phyloP scores from a whole-genome alignment of 53 echinoderm and acorn worm genomes.

The Astropecten irregularis region DNA sequence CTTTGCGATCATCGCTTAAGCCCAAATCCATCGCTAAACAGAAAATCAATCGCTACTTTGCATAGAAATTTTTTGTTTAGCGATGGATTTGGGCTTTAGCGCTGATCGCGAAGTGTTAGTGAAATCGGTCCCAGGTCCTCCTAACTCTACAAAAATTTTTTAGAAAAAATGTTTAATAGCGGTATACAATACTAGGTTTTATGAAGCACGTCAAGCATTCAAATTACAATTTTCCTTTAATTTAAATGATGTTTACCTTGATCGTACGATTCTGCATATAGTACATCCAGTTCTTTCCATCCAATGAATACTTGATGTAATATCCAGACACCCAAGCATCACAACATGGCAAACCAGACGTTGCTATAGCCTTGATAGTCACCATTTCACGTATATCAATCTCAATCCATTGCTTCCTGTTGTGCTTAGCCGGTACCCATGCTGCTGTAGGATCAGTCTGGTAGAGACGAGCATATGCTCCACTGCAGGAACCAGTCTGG shows the following conservation, averaged over 20 bases:
- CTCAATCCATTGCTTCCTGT: slow-evolving; percentile 33
- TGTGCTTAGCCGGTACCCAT: slow-evolving; percentile 49
- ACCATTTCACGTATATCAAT: slow-evolving; percentile 56
- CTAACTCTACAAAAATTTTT: no score
- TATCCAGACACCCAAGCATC: slow-evolving; percentile 72
- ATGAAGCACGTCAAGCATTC: no score
- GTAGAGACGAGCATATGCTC: not conserved
- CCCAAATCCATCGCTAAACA: no score
- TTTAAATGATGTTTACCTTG: slow-evolving; percentile 58
- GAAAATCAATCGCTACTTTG: no score
- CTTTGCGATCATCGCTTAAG: no score
- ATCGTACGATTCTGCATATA: slow-evolving; percentile 37
- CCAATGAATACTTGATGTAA: slow-evolving; percentile 46
- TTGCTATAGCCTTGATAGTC: slow-evolving; percentile 71
- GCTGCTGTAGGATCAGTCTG: slow-evolving; percentile 8
- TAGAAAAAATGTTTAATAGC: no score
- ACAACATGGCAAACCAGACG: slow-evolving; percentile 65
- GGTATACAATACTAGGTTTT: no score
- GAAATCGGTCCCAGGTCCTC: no score
- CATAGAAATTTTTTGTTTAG: no score
- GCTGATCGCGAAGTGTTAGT: no score
- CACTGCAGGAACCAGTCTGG: not conserved
- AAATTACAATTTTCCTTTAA: no score
- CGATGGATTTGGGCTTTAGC: no score
- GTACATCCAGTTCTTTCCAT: slow-evolving; percentile 59